Evolutionary conservation across 2,888 invertebrate genomes (phyloP), one percentile per base, ranked within the genome.

Genomic region (Oscheius onirici): DNA sequence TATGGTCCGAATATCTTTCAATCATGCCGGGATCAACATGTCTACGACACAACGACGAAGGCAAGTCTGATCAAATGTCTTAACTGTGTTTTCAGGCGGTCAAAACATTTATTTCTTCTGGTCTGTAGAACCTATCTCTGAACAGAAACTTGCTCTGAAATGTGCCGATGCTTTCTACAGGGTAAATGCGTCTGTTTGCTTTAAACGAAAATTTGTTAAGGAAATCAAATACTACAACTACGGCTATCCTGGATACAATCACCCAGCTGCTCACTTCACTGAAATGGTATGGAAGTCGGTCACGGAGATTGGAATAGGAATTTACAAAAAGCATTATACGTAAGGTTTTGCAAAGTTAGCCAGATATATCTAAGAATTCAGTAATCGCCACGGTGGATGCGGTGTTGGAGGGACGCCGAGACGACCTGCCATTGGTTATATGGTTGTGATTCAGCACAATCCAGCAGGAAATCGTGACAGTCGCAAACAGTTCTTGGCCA

Each of bases 61-160:
- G 69, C 60, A 15, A 40, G 49, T 1, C 52, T 34, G 11, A 34
- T 5, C 15, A 1, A 49, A 15, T 63, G 41, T 70, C 44, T 26
- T 26, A 46, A 24, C 22, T 46, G 15, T 3, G 15, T 8, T 46
- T 65, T 17, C 28, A 77, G 74, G 74, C 17, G 77, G 77, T 0
- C 72, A 77, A 52, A 77, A 77, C 63, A 57, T 77, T 17, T 74
- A 74, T 54, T 74, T 75, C 66, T 73, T 57, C 69, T 75, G 75
- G 69, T 60, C 69, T 15, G 49, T 26, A 13, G 46, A 54, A n/a
- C 65, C 65, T 11, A 66, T 75, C 13, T 51, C 58, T 1, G 75
- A 72, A 11, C 43, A 46, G 6, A 57, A 68, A 15, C 57, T 77
- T 13, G 77, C 77, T 13, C 58, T 65, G 28, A 72, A 69, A 55